A percentile compares a stretch with the other conserved stretches of the same genome.
Conservation (phyloP, 2,113 vertebrate genomes). For the Malaclemys terrapin region DNA sequence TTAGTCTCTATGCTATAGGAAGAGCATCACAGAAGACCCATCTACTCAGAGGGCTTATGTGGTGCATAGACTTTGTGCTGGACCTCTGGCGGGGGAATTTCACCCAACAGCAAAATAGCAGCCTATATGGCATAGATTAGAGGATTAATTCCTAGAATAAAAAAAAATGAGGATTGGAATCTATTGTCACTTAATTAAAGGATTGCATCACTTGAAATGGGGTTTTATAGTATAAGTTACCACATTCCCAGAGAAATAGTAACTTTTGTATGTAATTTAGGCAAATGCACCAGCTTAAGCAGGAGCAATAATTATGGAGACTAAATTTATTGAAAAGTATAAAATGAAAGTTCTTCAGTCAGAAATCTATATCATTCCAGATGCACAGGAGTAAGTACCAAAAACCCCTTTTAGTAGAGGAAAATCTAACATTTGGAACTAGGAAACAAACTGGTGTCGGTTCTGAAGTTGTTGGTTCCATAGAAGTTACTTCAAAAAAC, state of each 20-base stretch:
- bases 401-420: background rate
- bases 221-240: background rate
- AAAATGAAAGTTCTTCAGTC: background rate
- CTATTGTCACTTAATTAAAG: background rate
- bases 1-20: background rate
- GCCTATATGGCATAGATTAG: background rate
- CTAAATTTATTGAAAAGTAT: background rate
- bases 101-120: background rate
- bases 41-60: background rate
- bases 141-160: background rate
- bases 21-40: background rate
- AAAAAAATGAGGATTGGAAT: background rate
- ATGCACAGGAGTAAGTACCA: background rate
- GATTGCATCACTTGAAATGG: background rate
- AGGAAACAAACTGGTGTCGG: background rate
- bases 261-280: background rate
- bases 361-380: background rate
- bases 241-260: background rate
- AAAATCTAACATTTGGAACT: background rate
- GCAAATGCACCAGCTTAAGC: background rate
- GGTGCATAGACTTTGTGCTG: background rate
- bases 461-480: fast-evolving
- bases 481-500: background rate
- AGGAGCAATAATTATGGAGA: background rate
- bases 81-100: background rate